A percentile compares a stretch with the other conserved stretches of the same genome.
Conservation (phyloP, 1,140 invertebrate species). For the Mesaphorura yosii region DNA sequence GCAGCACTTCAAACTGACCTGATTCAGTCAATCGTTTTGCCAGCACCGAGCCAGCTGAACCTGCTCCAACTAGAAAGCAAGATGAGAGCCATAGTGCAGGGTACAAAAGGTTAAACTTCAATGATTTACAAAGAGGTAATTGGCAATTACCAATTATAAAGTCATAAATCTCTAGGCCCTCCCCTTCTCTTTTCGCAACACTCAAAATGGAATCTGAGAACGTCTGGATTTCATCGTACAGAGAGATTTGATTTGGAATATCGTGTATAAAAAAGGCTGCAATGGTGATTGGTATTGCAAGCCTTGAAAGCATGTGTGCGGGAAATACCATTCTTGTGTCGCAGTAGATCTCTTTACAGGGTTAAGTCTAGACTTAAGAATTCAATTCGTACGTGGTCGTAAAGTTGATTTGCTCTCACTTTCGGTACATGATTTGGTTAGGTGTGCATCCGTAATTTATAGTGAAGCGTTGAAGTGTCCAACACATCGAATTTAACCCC, state of each 20-base stretch:
- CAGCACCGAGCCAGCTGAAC: constrained; percentile 42
- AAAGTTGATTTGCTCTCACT: too few relatives aligned
- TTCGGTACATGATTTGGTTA: too few relatives aligned
- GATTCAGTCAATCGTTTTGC: constrained; percentile 38
- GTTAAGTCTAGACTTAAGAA: not conserved
- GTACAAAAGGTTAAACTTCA: not conserved
- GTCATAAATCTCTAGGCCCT: not conserved
- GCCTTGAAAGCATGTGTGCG: not conserved
- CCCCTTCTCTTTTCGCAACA: not conserved
- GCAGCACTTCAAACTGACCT: not conserved
- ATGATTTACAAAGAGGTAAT: not conserved
- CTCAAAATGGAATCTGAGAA: not conserved
- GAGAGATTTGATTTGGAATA: not conserved
- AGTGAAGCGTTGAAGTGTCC: too few relatives aligned
- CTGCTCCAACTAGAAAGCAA: constrained; percentile 38
- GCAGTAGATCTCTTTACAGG: not conserved
- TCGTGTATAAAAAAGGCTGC: not conserved
- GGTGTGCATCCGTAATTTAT: too few relatives aligned
- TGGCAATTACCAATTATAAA: not conserved
- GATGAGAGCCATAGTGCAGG: too few relatives aligned
- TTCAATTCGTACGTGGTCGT: too few relatives aligned
- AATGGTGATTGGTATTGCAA: not conserved
- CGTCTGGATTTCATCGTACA: not conserved
- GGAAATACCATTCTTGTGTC: not conserved
- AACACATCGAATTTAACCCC: too few relatives aligned